Evolutionary conservation across 2,888 invertebrate species (phyloP), one percentile per base, ranked within the genome.

Genomic region (Agonopterix arenella): DNA sequence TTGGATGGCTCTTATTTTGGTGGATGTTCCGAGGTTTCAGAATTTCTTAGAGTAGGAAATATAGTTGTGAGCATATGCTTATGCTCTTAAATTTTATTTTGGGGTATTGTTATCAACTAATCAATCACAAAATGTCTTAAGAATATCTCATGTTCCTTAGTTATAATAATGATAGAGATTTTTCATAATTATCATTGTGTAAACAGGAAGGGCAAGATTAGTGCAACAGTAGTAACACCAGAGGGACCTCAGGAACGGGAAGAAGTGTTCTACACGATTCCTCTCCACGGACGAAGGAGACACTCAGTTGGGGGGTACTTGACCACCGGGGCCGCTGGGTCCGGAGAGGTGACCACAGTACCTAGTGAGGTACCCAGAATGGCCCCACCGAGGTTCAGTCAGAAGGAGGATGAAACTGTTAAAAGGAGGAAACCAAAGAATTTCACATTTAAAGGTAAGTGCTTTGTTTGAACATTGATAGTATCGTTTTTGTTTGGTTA

Each of bases 221-320:
- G 76, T 54, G 62, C 86, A 42, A 80, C 81, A 56, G 74, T 28
- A 28, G 28, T 83, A 11, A 85, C 85, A 37, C 54, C 80, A 42
- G 80, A 81, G 11, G 84, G 84, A 7, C 66, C 76, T 37, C 84
- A 82, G 51, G 89, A 90, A 55, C 89, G 90, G 36, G 92, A 91
- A 55, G 91, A 92, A 65, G 92, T 93, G 0, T 93, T 93, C 69
- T 89, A 93, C 59, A 90, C 90, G 13, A 83, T 86, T 46, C 82
- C 89, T 1, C 79, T 88, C 4, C 84, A 89, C 49, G 90, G 88
- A 0, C 76, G 89, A 36, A 78, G 90, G 40, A 84, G 94, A 55
- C 94, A 94, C 67, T 93, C 93, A 0, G 93, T 93, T 11, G 92
- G 93, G 5, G 92, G 93, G 0, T 93, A 93, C 65, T 73, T 92